Percentiles rank a stretch among this genome's conserved stretches.
These are phyloP conservation scores for Temnothorax longispinosus DNA, from an alignment of 1,140 invertebrate genomes.

Conservation along the genomic window DNA sequence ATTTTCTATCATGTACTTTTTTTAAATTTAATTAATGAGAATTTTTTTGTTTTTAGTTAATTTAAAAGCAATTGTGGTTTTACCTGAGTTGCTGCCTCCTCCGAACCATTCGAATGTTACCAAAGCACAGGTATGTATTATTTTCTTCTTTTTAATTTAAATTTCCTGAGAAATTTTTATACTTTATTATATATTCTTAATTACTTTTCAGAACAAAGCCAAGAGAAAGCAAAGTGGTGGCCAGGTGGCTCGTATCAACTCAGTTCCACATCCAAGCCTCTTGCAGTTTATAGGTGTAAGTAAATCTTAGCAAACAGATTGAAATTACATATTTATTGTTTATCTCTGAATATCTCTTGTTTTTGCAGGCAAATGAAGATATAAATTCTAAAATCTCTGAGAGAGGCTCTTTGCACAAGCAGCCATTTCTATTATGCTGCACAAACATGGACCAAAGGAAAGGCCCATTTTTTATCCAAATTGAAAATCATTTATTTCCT, in stretches of 20 bases:
- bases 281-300: neutral
- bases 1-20: neutral
- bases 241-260: neutral
- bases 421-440: neutral
- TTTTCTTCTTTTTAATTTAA: neutral
- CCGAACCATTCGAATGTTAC: neutral
- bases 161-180: neutral
- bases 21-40: neutral
- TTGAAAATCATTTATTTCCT: conserved; percentile 4
- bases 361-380: neutral
- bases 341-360: neutral
- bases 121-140: neutral
- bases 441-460: neutral
- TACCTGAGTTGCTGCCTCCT: conserved; percentile 1
- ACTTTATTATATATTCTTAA: neutral
- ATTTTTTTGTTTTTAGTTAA: conserved; percentile 1
- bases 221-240: neutral
- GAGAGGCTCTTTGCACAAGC: neutral
- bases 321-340: neutral
- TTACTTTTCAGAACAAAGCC: neutral
- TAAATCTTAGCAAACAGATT: conserved; percentile 2
- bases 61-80: conserved; percentile 1
- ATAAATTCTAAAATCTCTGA: neutral
- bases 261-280: conserved; percentile 1
- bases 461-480: neutral